Percentiles rank a stretch among this genome's conserved stretches.
These are phyloP conservation scores for Heliconius eleuchia DNA, from an alignment of 1,140 invertebrate species.

Conservation along the genomic window DNA sequence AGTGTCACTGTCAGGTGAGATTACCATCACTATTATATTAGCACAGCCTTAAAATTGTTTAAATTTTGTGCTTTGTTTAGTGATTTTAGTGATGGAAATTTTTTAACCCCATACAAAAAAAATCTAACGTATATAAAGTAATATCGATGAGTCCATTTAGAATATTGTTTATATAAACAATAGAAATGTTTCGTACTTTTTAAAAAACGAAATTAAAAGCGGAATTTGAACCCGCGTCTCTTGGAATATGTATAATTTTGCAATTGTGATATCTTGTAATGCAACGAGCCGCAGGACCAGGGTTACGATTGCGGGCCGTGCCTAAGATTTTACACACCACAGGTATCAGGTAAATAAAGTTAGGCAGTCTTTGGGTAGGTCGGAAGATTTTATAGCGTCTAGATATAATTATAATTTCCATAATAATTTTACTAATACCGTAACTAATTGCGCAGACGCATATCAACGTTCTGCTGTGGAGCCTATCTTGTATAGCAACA, in stretches of 20 bases:
- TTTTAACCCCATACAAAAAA: too few species aligned
- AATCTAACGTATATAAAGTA: too few species aligned
- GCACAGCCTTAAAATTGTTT: neutral
- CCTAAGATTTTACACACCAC: slow-evolving; percentile 69
- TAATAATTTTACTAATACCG: slow-evolving; percentile 65
- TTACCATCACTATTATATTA: neutral
- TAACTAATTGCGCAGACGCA: slow-evolving; percentile 40
- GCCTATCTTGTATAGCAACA: slow-evolving; percentile 45
- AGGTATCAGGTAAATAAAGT: slow-evolving; percentile 72
- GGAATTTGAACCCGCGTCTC: neutral
- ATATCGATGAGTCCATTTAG: too few species aligned
- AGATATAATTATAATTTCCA: slow-evolving; percentile 53
- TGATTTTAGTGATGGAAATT: neutral
- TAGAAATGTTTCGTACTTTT: too few species aligned
- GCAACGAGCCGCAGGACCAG: slow-evolving; percentile 56
- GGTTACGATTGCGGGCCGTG: slow-evolving; percentile 58
- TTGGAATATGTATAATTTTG: neutral
- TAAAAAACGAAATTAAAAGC: neutral
- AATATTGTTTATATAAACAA: too few species aligned
- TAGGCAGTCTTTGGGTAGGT: slow-evolving; percentile 82
- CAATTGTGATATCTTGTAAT: slow-evolving; percentile 54
- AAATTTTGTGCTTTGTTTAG: neutral
- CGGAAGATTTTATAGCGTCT: slow-evolving; percentile 79
- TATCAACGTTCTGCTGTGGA: neutral
- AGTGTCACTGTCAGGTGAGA: neutral